Evolutionary conservation across 2,797 vertebrate species (phyloP), one percentile per base, ranked within the genome.

Genomic region (Alca torda): DNA sequence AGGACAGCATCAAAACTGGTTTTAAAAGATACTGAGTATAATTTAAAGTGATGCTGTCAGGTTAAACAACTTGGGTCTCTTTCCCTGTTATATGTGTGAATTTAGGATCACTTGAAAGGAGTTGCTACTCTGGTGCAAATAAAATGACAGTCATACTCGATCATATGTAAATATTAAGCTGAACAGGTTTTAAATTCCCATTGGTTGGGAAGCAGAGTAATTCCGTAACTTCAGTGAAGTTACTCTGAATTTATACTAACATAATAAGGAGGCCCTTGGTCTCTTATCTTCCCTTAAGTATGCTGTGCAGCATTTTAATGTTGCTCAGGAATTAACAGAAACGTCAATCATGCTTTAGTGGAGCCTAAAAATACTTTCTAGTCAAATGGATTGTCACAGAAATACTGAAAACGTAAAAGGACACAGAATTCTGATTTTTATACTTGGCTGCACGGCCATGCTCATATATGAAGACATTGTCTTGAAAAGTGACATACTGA

Each of bases 321-420:
- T 54, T 93, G 72, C 70, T 89, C 60, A 87, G 93, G 64, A 93
- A 95, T 95, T 89, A 95, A 68, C 59, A 95, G 90, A 94, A 85
- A 65, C 75, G 87, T 87, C 88, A 95, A 28, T 84, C 88, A 85
- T 83, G 72, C 75, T 95, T 95, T 85, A 91, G 72, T 12, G 37
- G 68, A 90, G 70, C 53, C 93, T 95, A 92, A 90, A 95, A 95
- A 77, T 91, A 95, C 74, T 74, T 92, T 57, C 53, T 63, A 83
- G 56, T 87, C 68, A 93, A 91, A 90, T 2, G 15, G 68, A 87
- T 92, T 92, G 77, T 46, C 48, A 89, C 41, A 50, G 80, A 92
- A 87, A 57, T 80, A 76, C n/a, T 74, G 60, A 60, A 82, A 89
- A 93, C 70, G n/a, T 72, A 56, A 50, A 90, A 94, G 63, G 77